These are phyloP conservation scores for Enteromius argenteus DNA, from an alignment of 2,797 vertebrate species.

Conservation along the genomic window DNA sequence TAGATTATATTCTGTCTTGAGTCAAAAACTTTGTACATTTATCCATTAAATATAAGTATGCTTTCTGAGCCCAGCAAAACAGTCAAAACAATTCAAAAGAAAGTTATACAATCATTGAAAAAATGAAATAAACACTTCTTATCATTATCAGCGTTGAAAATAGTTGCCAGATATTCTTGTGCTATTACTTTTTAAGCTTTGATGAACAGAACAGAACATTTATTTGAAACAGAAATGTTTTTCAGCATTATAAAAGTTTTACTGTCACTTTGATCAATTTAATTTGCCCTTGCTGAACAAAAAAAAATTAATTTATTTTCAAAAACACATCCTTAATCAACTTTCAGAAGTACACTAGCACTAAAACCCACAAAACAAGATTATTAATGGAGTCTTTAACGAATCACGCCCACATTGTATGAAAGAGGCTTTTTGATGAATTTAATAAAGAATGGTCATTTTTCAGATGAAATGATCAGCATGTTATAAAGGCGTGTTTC, in stretches of 20 bases:
- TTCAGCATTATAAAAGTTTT: background rate
- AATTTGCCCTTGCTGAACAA: background rate
- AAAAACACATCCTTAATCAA: background rate
- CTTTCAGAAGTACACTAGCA: background rate
- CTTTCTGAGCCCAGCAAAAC: background rate
- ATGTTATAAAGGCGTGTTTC: constrained; percentile 68
- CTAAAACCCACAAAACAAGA: background rate
- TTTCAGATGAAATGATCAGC: constrained; percentile 19
- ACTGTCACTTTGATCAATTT: background rate
- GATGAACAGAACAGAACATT: background rate
- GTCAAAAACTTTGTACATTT: background rate
- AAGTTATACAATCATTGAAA: background rate
- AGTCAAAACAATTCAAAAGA: background rate
- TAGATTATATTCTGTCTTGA: background rate
- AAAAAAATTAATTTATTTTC: background rate
- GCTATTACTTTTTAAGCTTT: background rate
- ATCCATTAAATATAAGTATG: background rate
- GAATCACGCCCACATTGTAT: background rate
- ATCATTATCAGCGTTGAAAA: background rate
- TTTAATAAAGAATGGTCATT: constrained; percentile 17
- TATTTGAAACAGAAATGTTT: background rate
- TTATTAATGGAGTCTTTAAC: background rate
- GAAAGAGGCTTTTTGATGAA: background rate
- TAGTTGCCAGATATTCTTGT: background rate
- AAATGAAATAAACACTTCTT: background rate